phyloP scores from a whole-genome alignment of 2,888 invertebrate genomes.

The Galeopsomyia nigrocyanea region DNA sequence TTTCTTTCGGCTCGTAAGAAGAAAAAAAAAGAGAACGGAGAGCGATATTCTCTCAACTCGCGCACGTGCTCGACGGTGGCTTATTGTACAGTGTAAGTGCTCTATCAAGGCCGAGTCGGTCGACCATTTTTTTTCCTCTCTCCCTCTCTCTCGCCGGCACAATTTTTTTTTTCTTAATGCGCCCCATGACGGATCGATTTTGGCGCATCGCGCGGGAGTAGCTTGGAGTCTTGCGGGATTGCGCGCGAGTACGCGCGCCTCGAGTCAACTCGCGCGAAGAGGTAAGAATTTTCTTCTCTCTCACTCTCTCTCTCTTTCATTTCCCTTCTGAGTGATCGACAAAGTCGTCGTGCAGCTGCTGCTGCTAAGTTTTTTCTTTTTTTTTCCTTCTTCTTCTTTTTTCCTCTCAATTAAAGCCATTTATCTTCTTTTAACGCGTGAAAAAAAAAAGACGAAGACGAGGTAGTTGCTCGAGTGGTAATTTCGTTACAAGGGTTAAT shows the following conservation, averaged over 20 bases:
- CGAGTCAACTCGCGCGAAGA: background rate
- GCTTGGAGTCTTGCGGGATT: constrained; percentile 8
- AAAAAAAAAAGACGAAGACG: background rate
- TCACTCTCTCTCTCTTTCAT: too few species aligned
- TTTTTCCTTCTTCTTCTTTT: background rate
- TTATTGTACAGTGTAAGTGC: background rate
- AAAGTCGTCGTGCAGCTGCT: background rate
- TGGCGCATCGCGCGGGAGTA: background rate
- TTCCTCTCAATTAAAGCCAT: constrained; percentile 1
- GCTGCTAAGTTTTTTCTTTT: background rate
- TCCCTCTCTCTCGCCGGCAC: background rate
- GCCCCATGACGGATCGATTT: constrained; percentile 19
- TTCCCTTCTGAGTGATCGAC: background rate
- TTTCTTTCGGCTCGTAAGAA: too few species aligned
- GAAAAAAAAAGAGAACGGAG: too few species aligned
- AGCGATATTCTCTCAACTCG: too few species aligned
- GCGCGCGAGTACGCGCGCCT: background rate
- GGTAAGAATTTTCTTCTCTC: constrained; percentile 21
- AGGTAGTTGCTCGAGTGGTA: constrained; percentile 8
- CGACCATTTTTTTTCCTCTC: background rate
- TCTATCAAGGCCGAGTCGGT: constrained; percentile 22
- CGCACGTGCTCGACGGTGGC: too few species aligned
- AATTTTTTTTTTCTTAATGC: background rate
- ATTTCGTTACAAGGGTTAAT: constrained; percentile 26
- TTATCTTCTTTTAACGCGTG: constrained; percentile 9